Conservation (phyloP, 2,888 invertebrate genomes). For the Teinopalpus imperialis region DNA sequence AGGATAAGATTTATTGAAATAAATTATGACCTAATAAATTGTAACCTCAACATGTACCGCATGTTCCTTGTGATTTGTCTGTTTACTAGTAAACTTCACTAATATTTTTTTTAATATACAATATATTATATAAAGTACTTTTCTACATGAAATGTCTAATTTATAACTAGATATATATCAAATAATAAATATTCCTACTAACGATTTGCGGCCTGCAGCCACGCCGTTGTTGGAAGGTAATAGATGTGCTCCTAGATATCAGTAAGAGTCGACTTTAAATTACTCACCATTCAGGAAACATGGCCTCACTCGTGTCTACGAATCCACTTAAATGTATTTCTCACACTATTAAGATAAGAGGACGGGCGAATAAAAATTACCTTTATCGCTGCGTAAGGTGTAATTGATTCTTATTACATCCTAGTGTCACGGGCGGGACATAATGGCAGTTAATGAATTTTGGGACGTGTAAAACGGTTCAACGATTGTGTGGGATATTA, state of each 20-base stretch:
- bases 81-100: too few relatives aligned
- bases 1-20: too few relatives aligned
- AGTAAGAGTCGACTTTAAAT: constrained; percentile 71
- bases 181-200: constrained; percentile 66
- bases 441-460: constrained; percentile 22
- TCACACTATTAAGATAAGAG: constrained; percentile 69
- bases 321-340: constrained; percentile 69
- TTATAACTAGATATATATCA: constrained; percentile 72
- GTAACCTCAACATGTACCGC: too few relatives aligned
- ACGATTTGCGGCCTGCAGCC: constrained; percentile 71
- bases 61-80: too few relatives aligned
- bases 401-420: constrained; percentile 69
- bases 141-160: constrained; percentile 29
- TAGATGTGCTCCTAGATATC: constrained; percentile 76
- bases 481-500: constrained; percentile 11
- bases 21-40: too few relatives aligned
- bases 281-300: constrained; percentile 71
- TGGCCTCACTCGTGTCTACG: constrained; percentile 62
- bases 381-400: constrained; percentile 47
- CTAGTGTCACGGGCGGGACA: constrained; percentile 30
- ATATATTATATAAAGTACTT: too few relatives aligned
- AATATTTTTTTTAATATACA: too few relatives aligned
- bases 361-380: constrained; percentile 56
- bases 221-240: constrained; percentile 68
- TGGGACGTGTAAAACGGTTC: constrained; percentile 17